Evolutionary conservation across 2,888 invertebrate genomes (phyloP), one percentile per base, ranked within the genome.

Genomic region (Listrodromus nycthemerus): DNA sequence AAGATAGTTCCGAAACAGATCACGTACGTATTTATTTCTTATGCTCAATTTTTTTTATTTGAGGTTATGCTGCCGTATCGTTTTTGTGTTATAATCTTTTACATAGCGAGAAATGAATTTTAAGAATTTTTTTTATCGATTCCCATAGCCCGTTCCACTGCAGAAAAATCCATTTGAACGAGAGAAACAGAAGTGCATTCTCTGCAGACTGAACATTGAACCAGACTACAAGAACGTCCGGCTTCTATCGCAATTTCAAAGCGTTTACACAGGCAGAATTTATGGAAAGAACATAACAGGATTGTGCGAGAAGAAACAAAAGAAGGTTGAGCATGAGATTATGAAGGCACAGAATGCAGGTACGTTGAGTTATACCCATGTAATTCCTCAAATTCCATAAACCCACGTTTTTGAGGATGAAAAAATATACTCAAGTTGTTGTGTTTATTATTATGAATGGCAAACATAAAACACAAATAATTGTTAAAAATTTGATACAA

Each of bases 261-360:
- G 99, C 45, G 97, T 98, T 0, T 98, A 97, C 92, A 99, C 99
- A 0, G 99, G 99, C 0, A 95, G 96, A 86, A 96, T 99, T 84
- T 99, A 99, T 92, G 98, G 97, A 0, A 95, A 97, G 76, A 97
- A 99, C 90, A 97, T 99, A 58, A 99, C 99, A 4, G 98, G 99
- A 0, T 95, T 99, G 61, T 99, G 99, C 92, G 95, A 95, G 91
- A 92, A 94, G 7, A 98, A 98, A 92, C 98, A 99, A 89, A 94
- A 94, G 63, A 93, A 95, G 87, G 95, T 99, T 0, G 96, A 97
- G 91, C 91, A 90, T 5, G 97, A 97, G 92, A 97, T 98, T 50
- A 90, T 89, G 0, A 96, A 97, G 91, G 96, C 98, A 0, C 97
- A 97, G 91, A 94, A 94, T 88, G 95, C 96, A 89, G 97, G 97